These are phyloP conservation scores for Aphaenogaster ashmeadi DNA, from an alignment of 1,140 invertebrate species.

Conservation along the genomic window DNA sequence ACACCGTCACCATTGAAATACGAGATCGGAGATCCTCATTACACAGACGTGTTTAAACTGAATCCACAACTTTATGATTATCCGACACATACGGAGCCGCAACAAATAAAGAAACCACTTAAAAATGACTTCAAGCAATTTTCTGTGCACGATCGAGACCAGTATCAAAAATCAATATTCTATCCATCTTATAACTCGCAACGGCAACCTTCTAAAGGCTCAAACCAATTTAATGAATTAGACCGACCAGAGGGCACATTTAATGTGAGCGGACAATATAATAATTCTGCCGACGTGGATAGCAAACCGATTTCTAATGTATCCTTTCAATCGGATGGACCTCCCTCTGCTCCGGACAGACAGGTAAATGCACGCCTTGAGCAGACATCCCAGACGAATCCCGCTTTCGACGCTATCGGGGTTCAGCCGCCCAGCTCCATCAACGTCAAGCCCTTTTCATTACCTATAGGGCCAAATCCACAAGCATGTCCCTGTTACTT, in stretches of 20 bases:
- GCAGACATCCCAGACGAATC: slow-evolving; percentile 36
- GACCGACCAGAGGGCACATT: slow-evolving; percentile 7
- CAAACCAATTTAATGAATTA: slow-evolving; percentile 19
- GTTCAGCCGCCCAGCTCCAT: slow-evolving; percentile 77
- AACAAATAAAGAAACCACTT: neutral
- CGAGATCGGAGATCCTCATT: neutral
- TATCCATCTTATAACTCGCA: slow-evolving; percentile 24
- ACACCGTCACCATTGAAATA: slow-evolving; percentile 12
- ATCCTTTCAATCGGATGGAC: slow-evolving; percentile 24
- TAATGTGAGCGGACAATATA: neutral
- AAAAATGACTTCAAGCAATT: neutral
- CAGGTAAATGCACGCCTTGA: slow-evolving; percentile 72
- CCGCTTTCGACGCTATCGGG: slow-evolving; percentile 71
- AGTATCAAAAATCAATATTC: slow-evolving; percentile 45
- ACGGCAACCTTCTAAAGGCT: neutral
- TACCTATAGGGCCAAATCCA: slow-evolving; percentile 79
- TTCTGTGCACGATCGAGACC: neutral
- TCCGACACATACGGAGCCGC: neutral
- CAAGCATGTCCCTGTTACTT: slow-evolving; percentile 82
- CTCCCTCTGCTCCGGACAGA: slow-evolving; percentile 33
- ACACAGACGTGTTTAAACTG: neutral
- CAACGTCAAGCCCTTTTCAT: slow-evolving; percentile 76
- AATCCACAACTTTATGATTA: neutral
- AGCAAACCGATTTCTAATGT: slow-evolving; percentile 33
- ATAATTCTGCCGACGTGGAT: slow-evolving; percentile 23